Percentiles rank a stretch among this genome's conserved stretches.
Conservation (phyloP, 2,113 vertebrate species). For the Perca fluviatilis region DNA sequence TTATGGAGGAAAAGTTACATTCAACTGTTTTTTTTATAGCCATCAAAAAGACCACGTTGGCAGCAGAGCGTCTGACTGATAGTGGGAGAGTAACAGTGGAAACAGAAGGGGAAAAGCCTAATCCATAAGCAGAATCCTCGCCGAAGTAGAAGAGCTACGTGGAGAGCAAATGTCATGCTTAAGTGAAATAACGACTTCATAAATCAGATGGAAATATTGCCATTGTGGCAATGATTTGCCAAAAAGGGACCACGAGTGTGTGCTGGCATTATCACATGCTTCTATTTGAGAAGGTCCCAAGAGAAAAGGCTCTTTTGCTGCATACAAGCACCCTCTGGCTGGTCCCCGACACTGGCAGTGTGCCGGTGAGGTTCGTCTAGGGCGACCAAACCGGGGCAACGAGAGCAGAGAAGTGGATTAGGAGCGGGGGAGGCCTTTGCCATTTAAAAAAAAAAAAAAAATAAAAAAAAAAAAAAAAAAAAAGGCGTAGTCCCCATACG, state of each 20-base stretch:
- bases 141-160: background rate
- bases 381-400: constrained; percentile 25
- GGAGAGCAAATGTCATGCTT: background rate
- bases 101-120: background rate
- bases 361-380: constrained; percentile 18
- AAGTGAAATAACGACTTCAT: background rate
- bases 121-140: background rate
- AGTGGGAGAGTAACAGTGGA: background rate
- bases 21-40: background rate
- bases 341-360: constrained; percentile 32
- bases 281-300: constrained; percentile 2
- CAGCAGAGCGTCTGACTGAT: background rate
- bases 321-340: constrained; percentile 34
- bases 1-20: background rate
- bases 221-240: background rate
- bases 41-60: background rate
- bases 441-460: constrained; percentile 26
- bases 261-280: background rate
- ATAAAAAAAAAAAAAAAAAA: background rate
- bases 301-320: constrained; percentile 23
- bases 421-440: constrained; percentile 8
- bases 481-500: background rate
- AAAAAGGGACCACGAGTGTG: background rate
- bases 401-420: constrained; percentile 10
- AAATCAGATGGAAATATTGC: background rate